phyloP scores from a whole-genome alignment of 2,888 invertebrate genomes.

The Limenitis arthemis region DNA sequence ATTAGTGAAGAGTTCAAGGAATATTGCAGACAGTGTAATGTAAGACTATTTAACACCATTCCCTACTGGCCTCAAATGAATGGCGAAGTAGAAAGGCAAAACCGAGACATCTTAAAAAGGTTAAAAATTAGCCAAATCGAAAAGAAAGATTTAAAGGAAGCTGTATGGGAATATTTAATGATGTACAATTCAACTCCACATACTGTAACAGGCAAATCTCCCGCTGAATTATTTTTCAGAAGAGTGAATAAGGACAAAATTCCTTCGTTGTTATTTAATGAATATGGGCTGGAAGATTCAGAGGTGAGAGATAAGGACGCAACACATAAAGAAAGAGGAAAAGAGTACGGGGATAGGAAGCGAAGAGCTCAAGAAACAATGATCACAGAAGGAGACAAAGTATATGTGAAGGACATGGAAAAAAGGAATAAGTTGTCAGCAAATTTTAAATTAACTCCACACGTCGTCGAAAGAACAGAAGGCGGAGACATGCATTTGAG shows the following conservation, averaged over 20 bases:
- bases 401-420: slow-evolving; percentile 15
- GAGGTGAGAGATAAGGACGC: slow-evolving; percentile 17
- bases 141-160: slow-evolving; percentile 15
- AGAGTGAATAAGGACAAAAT: slow-evolving; percentile 20
- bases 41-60: slow-evolving; percentile 22
- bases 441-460: slow-evolving; percentile 6
- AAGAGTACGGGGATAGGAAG: slow-evolving; percentile 15
- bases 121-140: slow-evolving; percentile 22
- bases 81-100: slow-evolving; percentile 31
- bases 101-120: slow-evolving; percentile 29
- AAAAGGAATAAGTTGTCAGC: slow-evolving; percentile 12
- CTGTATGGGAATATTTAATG: slow-evolving; percentile 5
- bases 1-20: slow-evolving; percentile 22
- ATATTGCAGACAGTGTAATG: slow-evolving; percentile 20
- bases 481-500: neutral
- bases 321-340: slow-evolving; percentile 19
- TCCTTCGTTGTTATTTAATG: slow-evolving; percentile 10
- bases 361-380: slow-evolving; percentile 7
- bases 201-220: slow-evolving; percentile 19
- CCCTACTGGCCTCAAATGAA: slow-evolving; percentile 31
- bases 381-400: slow-evolving; percentile 16
- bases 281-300: slow-evolving; percentile 2
- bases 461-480: neutral
- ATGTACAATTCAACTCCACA: slow-evolving; percentile 27
- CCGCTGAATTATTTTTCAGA: slow-evolving; percentile 20